phyloP scores from a whole-genome alignment of 2,888 invertebrate species.

The Cactoblastis cactorum region DNA sequence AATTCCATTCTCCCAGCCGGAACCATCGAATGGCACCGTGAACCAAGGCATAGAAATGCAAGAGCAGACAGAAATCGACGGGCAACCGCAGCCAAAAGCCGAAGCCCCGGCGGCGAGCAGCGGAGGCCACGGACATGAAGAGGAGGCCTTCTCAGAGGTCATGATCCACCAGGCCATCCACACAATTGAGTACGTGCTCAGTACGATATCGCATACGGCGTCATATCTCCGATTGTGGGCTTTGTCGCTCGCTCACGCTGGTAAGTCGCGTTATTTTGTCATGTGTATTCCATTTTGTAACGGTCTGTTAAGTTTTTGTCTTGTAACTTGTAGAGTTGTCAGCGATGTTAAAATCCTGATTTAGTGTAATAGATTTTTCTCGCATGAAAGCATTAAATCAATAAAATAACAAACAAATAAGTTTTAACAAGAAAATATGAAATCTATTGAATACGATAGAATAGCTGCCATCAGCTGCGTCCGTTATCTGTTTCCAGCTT shows the following conservation, averaged over 20 bases:
- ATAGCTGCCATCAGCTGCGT: too few species aligned
- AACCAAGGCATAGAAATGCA: constrained; percentile 84
- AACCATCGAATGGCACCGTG: constrained; percentile 80
- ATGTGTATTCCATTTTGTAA: too few species aligned
- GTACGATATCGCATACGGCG: constrained; percentile 97
- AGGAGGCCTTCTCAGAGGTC: constrained; percentile 89
- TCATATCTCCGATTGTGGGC: constrained; percentile 98
- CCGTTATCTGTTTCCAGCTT: too few species aligned
- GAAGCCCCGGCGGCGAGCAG: constrained; percentile 23
- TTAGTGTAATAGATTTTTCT: too few species aligned
- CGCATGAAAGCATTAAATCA: too few species aligned
- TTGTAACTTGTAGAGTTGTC: too few species aligned
- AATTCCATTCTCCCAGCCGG: constrained; percentile 46
- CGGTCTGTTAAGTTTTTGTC: too few species aligned
- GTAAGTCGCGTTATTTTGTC: constrained; percentile 63
- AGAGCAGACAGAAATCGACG: constrained; percentile 65
- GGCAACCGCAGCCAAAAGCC: constrained; percentile 31
- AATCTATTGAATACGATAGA: too few species aligned
- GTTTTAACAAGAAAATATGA: too few species aligned
- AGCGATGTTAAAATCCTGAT: too few species aligned
- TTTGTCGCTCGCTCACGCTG: constrained; percentile 95
- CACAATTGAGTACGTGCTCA: constrained; percentile 97
- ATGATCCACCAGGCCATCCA: constrained; percentile 97
- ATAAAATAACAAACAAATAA: too few species aligned
- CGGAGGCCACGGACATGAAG: too few species aligned